phyloP scores from a whole-genome alignment of 37 sponge, comb jelly and placozoan species.

The Aphrocallistes beatrix region DNA sequence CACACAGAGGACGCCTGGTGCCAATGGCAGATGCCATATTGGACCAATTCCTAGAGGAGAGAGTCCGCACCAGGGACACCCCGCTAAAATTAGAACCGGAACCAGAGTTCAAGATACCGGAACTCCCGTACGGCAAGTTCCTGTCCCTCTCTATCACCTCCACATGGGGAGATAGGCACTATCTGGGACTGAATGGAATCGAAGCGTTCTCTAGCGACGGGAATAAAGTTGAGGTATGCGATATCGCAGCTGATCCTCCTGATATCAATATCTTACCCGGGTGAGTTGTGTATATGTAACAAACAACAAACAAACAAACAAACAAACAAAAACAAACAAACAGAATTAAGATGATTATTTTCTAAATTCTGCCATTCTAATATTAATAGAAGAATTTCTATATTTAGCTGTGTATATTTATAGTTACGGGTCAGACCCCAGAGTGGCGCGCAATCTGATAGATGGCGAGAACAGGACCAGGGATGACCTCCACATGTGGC shows the following conservation, averaged over 20 bases:
- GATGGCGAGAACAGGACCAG: slow-evolving; percentile 82
- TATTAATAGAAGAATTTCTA: not conserved
- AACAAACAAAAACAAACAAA: too few species aligned
- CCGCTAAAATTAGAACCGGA: not conserved
- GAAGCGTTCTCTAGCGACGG: slow-evolving; percentile 77
- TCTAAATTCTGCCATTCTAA: too few species aligned
- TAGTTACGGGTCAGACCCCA: slow-evolving; percentile 57
- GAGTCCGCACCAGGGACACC: not conserved
- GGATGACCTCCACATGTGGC: slow-evolving; percentile 99
- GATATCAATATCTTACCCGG: slow-evolving; percentile 87
- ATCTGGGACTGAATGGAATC: slow-evolving; percentile 86
- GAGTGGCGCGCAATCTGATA: slow-evolving; percentile 72
- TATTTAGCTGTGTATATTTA: not conserved
- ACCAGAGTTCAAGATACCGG: slow-evolving; percentile 45
- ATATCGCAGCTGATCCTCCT: slow-evolving; percentile 84
- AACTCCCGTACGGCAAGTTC: slow-evolving; percentile 56
- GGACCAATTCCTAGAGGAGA: slow-evolving; percentile 7
- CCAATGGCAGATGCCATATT: not conserved
- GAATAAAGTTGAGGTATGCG: slow-evolving; percentile 24
- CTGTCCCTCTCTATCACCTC: slow-evolving; percentile 54
- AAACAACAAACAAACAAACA: too few species aligned
- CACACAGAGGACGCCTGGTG: not conserved
- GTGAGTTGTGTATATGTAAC: too few species aligned
- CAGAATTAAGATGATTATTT: too few species aligned
- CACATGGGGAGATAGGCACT: slow-evolving; percentile 94